These are phyloP conservation scores for Danio albolineatus DNA, from an alignment of 2,797 vertebrate genomes.

Conservation along the genomic window DNA sequence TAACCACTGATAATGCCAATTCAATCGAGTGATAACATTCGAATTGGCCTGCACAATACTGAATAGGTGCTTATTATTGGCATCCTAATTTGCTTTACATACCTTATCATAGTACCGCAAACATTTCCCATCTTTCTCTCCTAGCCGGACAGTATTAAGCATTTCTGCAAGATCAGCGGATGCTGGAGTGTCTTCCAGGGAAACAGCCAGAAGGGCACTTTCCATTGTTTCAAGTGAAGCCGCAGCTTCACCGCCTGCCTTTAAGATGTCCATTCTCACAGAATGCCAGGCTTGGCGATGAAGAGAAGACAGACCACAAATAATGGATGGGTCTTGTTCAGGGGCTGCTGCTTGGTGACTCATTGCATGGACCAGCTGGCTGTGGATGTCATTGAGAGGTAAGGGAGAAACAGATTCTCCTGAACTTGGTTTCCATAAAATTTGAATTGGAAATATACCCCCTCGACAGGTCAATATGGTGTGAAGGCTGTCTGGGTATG, in stretches of 20 bases:
- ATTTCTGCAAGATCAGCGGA: constrained; percentile 72
- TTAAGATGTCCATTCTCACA: constrained; percentile 73
- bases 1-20: no score
- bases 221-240: constrained; percentile 77
- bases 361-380: constrained; percentile 71
- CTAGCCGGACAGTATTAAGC: constrained; percentile 78
- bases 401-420: constrained; percentile 66
- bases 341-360: constrained; percentile 60
- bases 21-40: no score
- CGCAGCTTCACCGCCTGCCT: constrained; percentile 66
- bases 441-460: constrained; percentile 78
- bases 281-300: constrained; percentile 76
- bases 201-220: constrained; percentile 76
- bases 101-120: constrained; percentile 85
- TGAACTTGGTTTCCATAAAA: constrained; percentile 67
- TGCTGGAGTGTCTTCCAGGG: constrained; percentile 74
- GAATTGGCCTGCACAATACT: not conserved
- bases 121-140: constrained; percentile 64
- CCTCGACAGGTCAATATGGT: constrained; percentile 74
- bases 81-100: constrained; percentile 16
- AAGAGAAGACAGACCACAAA: constrained; percentile 77
- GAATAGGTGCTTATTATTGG: not conserved
- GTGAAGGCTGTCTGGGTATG: constrained; percentile 81
- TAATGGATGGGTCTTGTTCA: constrained; percentile 63
- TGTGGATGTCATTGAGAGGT: constrained; percentile 75